Base-by-base conservation (phyloP, 2,888 invertebrate genomes). In the Drosophila ustulata region DNA sequence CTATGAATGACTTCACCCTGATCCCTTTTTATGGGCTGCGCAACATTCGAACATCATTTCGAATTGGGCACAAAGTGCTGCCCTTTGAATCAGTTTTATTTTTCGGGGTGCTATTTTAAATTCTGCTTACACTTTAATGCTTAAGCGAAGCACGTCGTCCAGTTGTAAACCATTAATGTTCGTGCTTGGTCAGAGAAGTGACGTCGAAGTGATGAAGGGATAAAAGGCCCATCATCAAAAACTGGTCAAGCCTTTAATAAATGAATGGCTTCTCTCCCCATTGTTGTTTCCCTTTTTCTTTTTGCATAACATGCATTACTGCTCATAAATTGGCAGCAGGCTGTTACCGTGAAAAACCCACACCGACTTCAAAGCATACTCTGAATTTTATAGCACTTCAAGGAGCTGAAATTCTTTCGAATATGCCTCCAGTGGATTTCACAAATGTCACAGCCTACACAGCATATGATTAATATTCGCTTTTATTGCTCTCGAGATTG, bases 21-120 rank as follows among this genome's bases (percentile, higher is more conserved):
- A 88, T 83, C 83, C 88, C 73, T 80, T 51, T 87, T 88, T 85
- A 83, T 85, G 78, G 73, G 61, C 82, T 82, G 78, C 65, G 66
- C 72, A 74, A 71, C 71, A 80, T 85, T 83, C 77, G 68, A 71
- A 57, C 72, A 71, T 70, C 51, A 59, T 79, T 71, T 61, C 6
- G n/a, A 6, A 9, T 6, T 45, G 37, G 41, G 6, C 23, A 25
- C 1, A 4, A 23, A 23, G 26, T n/a, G 8, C 45, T 55, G 55
- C 8, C 45, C 28, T 41, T 75, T 41, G 47, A 8, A 43, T 43
- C 30, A 7, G 49, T 39, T 26, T 28, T 67, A 55, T 50, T 41
- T 41, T 18, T 18, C 18, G 18, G 5, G 50, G 58, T 50, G n/a
- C 56, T 61, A 52, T 69, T 78, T 80, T 67, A 78, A 79, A 78